phyloP scores from a whole-genome alignment of 2,888 invertebrate species.

The Sarcophaga subvicina region DNA sequence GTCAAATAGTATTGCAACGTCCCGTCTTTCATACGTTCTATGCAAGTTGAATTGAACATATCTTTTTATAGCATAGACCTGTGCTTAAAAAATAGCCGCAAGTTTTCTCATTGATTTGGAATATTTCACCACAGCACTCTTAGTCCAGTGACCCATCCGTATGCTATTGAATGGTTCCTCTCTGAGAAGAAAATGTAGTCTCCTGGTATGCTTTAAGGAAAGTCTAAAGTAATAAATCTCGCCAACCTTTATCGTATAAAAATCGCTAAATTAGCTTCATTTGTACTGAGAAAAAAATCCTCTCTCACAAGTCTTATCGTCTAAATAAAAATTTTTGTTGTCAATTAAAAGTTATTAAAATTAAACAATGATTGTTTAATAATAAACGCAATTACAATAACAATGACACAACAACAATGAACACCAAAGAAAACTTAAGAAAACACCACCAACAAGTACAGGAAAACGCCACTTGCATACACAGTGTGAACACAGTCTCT shows the following conservation, averaged over 20 bases:
- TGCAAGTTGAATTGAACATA: too few relatives aligned
- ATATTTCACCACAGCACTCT: too few relatives aligned
- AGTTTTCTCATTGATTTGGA: too few relatives aligned
- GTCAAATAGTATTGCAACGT: too few relatives aligned
- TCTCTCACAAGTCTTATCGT: too few relatives aligned
- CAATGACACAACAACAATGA: not conserved
- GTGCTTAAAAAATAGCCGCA: too few relatives aligned
- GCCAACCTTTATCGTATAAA: not conserved
- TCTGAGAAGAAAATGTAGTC: too few relatives aligned
- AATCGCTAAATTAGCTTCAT: not conserved
- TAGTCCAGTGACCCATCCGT: too few relatives aligned
- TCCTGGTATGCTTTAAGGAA: too few relatives aligned
- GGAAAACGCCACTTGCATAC: not conserved
- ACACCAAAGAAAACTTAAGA: not conserved
- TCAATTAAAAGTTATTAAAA: slow-evolving; percentile 23
- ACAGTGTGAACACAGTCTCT: not conserved
- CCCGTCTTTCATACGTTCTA: too few relatives aligned
- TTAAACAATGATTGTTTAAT: slow-evolving; percentile 10
- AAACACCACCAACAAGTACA: slow-evolving; percentile 15
- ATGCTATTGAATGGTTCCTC: too few relatives aligned
- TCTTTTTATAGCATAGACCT: too few relatives aligned
- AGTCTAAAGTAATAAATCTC: not conserved
- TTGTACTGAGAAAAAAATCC: not conserved
- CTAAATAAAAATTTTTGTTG: not conserved
- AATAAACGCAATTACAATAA: slow-evolving; percentile 1